phyloP scores from a whole-genome alignment of 2,888 invertebrate species.

The Hoplodrina ambigua region DNA sequence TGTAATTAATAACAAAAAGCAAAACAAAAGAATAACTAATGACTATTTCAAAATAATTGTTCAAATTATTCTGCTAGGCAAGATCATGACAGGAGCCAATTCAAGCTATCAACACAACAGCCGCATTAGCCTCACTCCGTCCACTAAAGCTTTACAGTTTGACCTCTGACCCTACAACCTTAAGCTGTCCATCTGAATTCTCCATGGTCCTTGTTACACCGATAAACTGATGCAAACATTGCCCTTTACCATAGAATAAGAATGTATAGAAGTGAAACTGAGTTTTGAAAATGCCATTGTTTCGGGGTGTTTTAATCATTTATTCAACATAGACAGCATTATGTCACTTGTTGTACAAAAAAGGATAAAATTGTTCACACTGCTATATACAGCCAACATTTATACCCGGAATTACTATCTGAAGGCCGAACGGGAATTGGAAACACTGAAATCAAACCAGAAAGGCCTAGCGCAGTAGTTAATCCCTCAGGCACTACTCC shows the following conservation, averaged over 20 bases:
- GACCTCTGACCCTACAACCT: slow-evolving; percentile 65
- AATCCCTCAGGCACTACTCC: too few relatives aligned
- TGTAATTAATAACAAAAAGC: too few relatives aligned
- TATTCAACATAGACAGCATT: too few relatives aligned
- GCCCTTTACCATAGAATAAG: slow-evolving; percentile 50
- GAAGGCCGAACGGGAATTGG: too few relatives aligned
- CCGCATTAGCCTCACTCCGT: slow-evolving; percentile 60
- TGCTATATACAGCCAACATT: too few relatives aligned
- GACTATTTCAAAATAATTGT: slow-evolving; percentile 5
- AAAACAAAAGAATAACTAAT: not conserved
- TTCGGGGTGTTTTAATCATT: too few relatives aligned
- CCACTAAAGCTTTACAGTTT: slow-evolving; percentile 47
- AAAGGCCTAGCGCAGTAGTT: too few relatives aligned
- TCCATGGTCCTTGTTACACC: slow-evolving; percentile 72
- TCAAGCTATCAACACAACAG: slow-evolving; percentile 44
- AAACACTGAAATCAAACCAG: too few relatives aligned
- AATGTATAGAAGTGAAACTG: slow-evolving; percentile 3
- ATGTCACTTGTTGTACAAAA: too few relatives aligned
- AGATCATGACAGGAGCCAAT: slow-evolving; percentile 54
- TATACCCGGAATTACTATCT: too few relatives aligned
- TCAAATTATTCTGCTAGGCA: slow-evolving; percentile 9
- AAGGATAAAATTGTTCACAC: too few relatives aligned
- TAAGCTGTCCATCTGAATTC: slow-evolving; percentile 70
- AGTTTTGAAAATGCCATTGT: too few relatives aligned
- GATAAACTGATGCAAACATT: slow-evolving; percentile 64